phyloP scores from a whole-genome alignment of 2,113 vertebrate species.

The Trichechus manatus region DNA sequence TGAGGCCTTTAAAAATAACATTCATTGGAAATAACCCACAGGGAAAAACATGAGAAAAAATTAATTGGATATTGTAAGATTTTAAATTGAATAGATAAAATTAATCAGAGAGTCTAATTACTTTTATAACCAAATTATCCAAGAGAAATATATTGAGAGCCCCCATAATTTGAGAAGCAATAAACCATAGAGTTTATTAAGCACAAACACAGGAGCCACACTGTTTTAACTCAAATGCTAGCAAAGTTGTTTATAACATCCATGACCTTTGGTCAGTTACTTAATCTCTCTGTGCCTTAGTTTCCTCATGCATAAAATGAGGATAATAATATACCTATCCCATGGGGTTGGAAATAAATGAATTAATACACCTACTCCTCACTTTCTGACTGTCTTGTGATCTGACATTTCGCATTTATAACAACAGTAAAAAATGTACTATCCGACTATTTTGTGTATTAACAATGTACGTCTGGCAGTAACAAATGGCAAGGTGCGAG shows the following conservation, averaged over 20 bases:
- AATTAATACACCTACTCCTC: background rate
- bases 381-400: too few species aligned
- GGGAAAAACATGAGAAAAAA: too few species aligned
- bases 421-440: too few species aligned
- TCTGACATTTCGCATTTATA: too few species aligned
- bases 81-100: background rate
- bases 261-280: background rate
- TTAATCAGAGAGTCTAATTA: background rate
- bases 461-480: too few species aligned
- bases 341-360: background rate
- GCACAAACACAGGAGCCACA: background rate
- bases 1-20: background rate
- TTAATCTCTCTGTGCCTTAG: background rate
- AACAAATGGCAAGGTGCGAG: too few species aligned
- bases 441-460: too few species aligned
- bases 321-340: background rate
- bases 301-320: background rate
- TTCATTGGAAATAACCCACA: background rate
- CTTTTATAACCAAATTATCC: background rate
- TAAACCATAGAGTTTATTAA: background rate
- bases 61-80: background rate
- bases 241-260: background rate
- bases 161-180: background rate
- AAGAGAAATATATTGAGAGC: background rate
- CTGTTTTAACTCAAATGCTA: background rate